Evolutionary conservation across 2,888 invertebrate genomes (phyloP), one percentile per base, ranked within the genome.

Genomic region (Tanaodytes sp.): DNA sequence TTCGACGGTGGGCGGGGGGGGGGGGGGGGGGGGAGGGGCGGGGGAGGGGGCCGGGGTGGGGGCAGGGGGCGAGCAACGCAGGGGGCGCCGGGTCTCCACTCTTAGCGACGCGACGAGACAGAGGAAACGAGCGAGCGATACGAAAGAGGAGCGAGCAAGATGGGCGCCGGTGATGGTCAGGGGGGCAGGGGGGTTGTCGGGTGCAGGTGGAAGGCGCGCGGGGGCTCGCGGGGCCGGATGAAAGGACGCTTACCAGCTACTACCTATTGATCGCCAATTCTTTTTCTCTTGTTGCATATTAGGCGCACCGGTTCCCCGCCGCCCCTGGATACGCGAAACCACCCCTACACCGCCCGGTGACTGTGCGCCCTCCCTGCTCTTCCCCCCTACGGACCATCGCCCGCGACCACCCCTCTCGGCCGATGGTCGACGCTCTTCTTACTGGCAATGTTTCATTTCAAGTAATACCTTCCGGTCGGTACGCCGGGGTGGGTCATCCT

Each of bases 221-320:
- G 74, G 76, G 75, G 73, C 72, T 66, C 72, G 77, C 76, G 78
- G 79, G 81, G 81, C 80, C 76, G 82, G 82, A 83, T 84, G 83
- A 82, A 84, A 84, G 84, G 82, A 84, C 84, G 84, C 83, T 84
- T 82, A 84, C 83, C 83, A 83, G 83, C 83, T 84, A 84, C 84
- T 84, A 83, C 84, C 84, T 84, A 84, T 84, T 84, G 84, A 84
- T 84, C 84, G 84, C 80, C 84, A 80, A 84, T 84, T 84, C 84
- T 84, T 84, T 84, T 84, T 84, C 84, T 84, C 84, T 82, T 84
- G 84, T 84, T 84, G 83, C 84, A 84, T 84, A 84, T 84, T 83
- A 84, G 84, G 83, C 82, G 83, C 81, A 79, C 72, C 73, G 71
- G 72, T 75, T 58, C 74, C 40, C 54, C 52, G 30, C 43, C 57